Conservation (phyloP, 2,888 invertebrate species). For the Drosophila silvestris region DNA sequence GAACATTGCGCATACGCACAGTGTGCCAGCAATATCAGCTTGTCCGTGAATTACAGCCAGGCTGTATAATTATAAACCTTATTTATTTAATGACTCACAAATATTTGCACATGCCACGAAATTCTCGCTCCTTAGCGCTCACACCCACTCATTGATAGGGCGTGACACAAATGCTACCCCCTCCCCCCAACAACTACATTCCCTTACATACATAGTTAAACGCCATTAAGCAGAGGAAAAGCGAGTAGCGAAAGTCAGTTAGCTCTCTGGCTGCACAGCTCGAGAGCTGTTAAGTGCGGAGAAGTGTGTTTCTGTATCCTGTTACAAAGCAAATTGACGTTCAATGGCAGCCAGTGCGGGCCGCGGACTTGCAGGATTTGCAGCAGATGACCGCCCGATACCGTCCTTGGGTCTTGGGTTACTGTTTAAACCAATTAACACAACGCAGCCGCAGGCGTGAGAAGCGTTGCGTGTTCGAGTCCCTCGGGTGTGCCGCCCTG, state of each 20-base stretch:
- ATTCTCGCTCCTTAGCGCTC: slow-evolving; percentile 32
- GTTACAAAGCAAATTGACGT: slow-evolving; percentile 79
- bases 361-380: slow-evolving; percentile 53
- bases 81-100: slow-evolving; percentile 67
- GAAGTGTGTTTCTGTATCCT: slow-evolving; percentile 37
- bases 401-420: slow-evolving; percentile 55
- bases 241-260: slow-evolving; percentile 27
- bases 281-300: not conserved
- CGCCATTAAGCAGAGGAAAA: slow-evolving; percentile 46
- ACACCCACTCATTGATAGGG: slow-evolving; percentile 51
- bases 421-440: slow-evolving; percentile 81
- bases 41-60: slow-evolving; percentile 52
- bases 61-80: slow-evolving; percentile 72
- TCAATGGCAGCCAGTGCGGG: slow-evolving; percentile 41
- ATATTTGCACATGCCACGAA: slow-evolving; percentile 70
- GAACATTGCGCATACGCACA: slow-evolving; percentile 43
- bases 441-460: slow-evolving; percentile 34
- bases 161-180: slow-evolving; percentile 58
- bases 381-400: slow-evolving; percentile 41
- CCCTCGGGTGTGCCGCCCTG: slow-evolving; percentile 41
- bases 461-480: slow-evolving; percentile 46
- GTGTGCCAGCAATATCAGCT: not conserved
- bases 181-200: not conserved
- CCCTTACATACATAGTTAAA: slow-evolving; percentile 24
- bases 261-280: slow-evolving; percentile 14